These are phyloP conservation scores for Atrichornis clamosus DNA, from an alignment of 2,113 vertebrate genomes.

Conservation along the genomic window DNA sequence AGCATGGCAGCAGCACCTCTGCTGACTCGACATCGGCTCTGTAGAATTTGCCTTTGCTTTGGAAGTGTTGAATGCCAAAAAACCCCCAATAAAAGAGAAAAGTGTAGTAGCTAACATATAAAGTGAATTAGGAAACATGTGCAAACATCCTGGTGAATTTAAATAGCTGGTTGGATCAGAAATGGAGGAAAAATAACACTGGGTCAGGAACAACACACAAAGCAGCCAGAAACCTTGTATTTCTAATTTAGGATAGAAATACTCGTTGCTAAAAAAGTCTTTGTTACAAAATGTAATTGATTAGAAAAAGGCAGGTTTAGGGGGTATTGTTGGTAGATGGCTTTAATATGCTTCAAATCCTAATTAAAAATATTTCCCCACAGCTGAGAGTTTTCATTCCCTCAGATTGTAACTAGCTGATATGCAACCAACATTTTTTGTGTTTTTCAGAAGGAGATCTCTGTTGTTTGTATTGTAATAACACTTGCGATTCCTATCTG, in stretches of 20 bases:
- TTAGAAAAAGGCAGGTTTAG: neutral
- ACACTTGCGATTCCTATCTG: neutral
- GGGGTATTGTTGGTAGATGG: neutral
- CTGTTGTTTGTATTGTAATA: neutral
- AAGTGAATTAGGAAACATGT: conserved; percentile 18
- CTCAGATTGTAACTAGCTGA: neutral
- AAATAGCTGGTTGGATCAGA: conserved; percentile 53
- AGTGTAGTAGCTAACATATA: neutral
- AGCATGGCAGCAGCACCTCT: neutral
- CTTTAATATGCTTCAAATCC: neutral
- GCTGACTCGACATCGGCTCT: neutral
- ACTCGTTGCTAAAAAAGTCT: neutral
- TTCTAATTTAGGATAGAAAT: conserved; percentile 34
- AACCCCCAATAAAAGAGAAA: neutral
- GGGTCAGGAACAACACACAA: conserved; percentile 38
- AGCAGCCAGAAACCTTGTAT: conserved; percentile 26
- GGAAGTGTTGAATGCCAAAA: neutral
- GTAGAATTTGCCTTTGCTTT: neutral
- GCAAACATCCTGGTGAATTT: conserved; percentile 57
- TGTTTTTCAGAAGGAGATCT: neutral
- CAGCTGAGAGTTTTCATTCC: neutral
- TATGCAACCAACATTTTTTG: neutral
- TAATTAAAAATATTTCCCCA: neutral
- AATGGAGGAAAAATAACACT: conserved; percentile 58
- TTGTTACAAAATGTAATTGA: neutral